These are phyloP conservation scores for Trachops cirrhosus DNA, from an alignment of 2,797 vertebrate species.

Conservation along the genomic window DNA sequence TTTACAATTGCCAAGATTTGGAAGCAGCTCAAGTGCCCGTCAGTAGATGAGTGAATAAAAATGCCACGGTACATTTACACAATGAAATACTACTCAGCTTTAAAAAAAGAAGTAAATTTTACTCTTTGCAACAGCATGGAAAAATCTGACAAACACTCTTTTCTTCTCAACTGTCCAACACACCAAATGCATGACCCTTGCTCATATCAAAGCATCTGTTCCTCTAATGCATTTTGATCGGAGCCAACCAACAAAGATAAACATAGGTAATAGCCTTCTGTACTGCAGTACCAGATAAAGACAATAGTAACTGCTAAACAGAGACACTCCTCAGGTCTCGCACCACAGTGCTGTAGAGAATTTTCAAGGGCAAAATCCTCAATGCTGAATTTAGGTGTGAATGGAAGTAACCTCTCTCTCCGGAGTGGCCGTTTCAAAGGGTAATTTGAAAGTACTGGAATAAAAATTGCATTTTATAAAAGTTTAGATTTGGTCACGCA, in stretches of 20 bases:
- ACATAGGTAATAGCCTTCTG: conserved; percentile 6
- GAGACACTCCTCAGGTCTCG: not conserved
- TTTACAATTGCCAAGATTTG: not conserved
- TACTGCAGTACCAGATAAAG: not conserved
- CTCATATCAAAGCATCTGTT: not conserved
- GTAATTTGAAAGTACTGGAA: not conserved
- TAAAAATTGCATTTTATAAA: not conserved
- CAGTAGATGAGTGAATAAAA: not conserved
- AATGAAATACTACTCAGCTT: not conserved
- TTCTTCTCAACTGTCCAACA: not conserved
- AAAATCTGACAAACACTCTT: not conserved
- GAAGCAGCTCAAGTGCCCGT: not conserved
- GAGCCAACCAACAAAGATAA: conserved; percentile 1
- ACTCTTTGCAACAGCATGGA: not conserved
- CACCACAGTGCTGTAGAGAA: conserved; percentile 19
- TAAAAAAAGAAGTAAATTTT: not conserved
- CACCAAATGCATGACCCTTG: not conserved
- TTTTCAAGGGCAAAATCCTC: conserved; percentile 60
- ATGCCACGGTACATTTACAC: not conserved
- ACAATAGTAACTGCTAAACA: conserved; percentile 24
- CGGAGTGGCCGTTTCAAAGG: not conserved
- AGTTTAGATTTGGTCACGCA: not conserved
- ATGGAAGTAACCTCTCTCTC: conserved; percentile 13
- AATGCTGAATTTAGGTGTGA: conserved; percentile 54
- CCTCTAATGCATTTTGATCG: conserved; percentile 24